phyloP scores from a whole-genome alignment of 1,140 invertebrate species.

The Macrobrachium nipponense region DNA sequence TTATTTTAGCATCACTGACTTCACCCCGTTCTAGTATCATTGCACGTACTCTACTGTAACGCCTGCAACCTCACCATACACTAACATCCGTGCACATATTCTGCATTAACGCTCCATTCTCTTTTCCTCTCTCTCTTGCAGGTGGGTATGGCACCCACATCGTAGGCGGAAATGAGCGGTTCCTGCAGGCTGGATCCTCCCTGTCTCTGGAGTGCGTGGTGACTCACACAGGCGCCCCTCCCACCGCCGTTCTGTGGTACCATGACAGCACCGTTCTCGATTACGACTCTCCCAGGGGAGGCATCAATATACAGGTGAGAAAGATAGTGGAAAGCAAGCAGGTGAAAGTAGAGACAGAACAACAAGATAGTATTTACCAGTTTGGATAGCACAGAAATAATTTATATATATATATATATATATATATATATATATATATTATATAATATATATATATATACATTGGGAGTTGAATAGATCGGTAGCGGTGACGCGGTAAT shows the following conservation, averaged over 20 bases:
- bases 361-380: background rate
- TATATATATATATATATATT: too few species aligned
- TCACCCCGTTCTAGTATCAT: background rate
- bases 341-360: background rate
- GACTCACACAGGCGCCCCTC: slow-evolving; percentile 36
- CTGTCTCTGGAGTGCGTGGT: slow-evolving; percentile 56
- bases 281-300: slow-evolving; percentile 59
- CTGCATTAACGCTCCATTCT: background rate
- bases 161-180: slow-evolving; percentile 39
- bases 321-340: background rate
- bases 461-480: too few species aligned
- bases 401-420: too few species aligned
- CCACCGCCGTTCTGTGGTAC: slow-evolving; percentile 57
- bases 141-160: slow-evolving; percentile 40
- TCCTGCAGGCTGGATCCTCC: slow-evolving; percentile 55
- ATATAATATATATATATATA: too few species aligned
- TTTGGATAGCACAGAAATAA: too few species aligned
- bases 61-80: too few species aligned
- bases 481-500: too few species aligned
- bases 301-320: slow-evolving; percentile 53
- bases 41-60: background rate
- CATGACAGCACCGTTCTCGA: slow-evolving; percentile 41
- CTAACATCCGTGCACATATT: background rate
- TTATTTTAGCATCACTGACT: too few species aligned
- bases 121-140: background rate